Base-by-base conservation (phyloP, 2,797 vertebrate species). In the Chlorospingus flavigularis region DNA sequence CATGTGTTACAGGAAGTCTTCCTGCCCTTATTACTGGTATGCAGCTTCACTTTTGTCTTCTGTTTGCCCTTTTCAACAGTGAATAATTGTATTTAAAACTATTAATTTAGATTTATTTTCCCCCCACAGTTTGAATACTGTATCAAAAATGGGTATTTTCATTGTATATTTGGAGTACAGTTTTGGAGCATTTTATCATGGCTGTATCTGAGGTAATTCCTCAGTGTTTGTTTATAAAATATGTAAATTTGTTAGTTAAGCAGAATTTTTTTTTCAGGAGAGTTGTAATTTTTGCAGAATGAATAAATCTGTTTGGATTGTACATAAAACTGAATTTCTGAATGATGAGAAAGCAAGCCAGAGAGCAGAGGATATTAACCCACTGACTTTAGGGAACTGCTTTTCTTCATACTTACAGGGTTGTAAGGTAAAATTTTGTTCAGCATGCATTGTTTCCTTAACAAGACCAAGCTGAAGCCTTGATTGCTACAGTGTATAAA, bases 81-180 rank as follows among this genome's bases (percentile, higher is more conserved):
- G 33, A 57, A 57, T 57, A 57, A 35, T 35, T 35, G 33, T 57
- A 17, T 25, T 57, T 57, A 35, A 35, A 48, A 40, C 11, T 42
- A 15, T 23, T 45, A 4, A 9, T 28, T 54, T 42, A 17, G 9
- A 0, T 2, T 1, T 3, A 10, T 24, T 47, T 72, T 6, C 2
- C 4, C 4, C 13, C 10, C 2, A 0, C 17, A 17, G 8, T 82
- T 90, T 33, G 24, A 81, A 51, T 54, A 30, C 20, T 60, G 4
- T 70, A 70, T 73, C n/a, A 54, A 53, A 67, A 90, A 19, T 37
- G 14, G 2, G 40, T 62, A 11, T 67, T 85, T 88, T 76, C 12
- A 3, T 74, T 17, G 14, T 48, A 17, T 67, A 45, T 39, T 61
- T 60, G 25, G 9, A 71, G 11, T 73, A 21, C 26, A 26, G 5